phyloP scores from a whole-genome alignment of 2,797 vertebrate species.

The Acridotheres tristis region DNA sequence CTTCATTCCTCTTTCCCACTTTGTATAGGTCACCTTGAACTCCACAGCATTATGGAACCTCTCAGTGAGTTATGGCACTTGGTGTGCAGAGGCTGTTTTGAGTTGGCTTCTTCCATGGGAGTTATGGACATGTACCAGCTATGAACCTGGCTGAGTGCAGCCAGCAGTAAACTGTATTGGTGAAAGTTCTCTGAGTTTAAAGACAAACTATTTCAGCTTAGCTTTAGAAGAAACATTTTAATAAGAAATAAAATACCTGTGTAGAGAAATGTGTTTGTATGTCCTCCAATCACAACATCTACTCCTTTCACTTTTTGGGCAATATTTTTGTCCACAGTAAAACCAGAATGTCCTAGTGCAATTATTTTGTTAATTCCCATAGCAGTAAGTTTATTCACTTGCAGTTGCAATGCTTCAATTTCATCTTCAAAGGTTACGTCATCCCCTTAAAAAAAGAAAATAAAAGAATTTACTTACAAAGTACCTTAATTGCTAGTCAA shows the following conservation, averaged over 20 bases:
- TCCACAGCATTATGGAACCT: neutral
- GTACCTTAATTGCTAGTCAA: neutral
- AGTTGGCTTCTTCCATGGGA: neutral
- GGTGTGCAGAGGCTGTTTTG: neutral
- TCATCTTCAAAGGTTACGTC: conserved; percentile 87
- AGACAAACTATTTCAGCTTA: neutral
- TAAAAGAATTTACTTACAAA: neutral
- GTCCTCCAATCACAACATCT: conserved; percentile 92
- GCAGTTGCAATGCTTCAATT: conserved; percentile 80
- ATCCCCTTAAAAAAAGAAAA: conserved; percentile 73
- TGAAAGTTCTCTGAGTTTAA: neutral
- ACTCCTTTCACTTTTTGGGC: conserved; percentile 87
- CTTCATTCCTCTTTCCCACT: neutral
- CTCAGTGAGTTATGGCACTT: neutral
- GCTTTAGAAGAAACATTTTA: neutral
- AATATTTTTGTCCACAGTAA: conserved; percentile 82
- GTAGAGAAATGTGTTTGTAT: conserved; percentile 93
- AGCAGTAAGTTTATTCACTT: conserved; percentile 84
- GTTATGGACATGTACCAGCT: neutral
- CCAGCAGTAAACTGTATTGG: neutral
- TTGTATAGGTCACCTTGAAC: neutral
- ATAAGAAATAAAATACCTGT: conserved; percentile 79
- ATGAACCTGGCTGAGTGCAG: neutral
- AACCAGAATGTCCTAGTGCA: conserved; percentile 95
- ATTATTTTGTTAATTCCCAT: conserved; percentile 90